Evolutionary conservation across 2,888 invertebrate genomes (phyloP).

Genomic region (Chaitophorus viminalis): DNA sequence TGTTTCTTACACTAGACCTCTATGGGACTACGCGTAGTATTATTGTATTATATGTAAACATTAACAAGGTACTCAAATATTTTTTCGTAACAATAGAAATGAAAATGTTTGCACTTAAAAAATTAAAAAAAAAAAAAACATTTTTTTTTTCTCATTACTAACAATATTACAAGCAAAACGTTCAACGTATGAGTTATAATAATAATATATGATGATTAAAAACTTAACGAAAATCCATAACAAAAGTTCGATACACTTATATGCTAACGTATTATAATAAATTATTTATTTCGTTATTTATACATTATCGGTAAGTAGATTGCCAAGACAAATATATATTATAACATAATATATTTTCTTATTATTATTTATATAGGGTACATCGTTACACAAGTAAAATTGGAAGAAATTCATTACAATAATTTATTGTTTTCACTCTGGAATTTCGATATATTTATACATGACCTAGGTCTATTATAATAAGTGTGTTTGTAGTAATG

Average conservation of each 20-base stretch:
- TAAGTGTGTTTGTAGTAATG: constrained; percentile 29
- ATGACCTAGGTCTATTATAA: constrained; percentile 1
- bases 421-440: constrained; percentile 36
- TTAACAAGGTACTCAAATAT: constrained; percentile 36
- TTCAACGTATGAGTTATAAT: constrained; percentile 44
- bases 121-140: not conserved
- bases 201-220: constrained; percentile 34
- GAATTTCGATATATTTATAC: not conserved
- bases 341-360: too few relatives aligned
- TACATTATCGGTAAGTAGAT: constrained; percentile 22
- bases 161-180: constrained; percentile 47
- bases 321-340: constrained; percentile 14
- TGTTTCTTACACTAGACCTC: constrained; percentile 34
- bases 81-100: constrained; percentile 32
- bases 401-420: constrained; percentile 41
- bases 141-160: constrained; percentile 1
- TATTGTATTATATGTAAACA: constrained; percentile 40
- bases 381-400: constrained; percentile 25
- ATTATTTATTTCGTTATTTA: constrained; percentile 14
- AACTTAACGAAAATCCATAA: constrained; percentile 58
- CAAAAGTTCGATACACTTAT: constrained; percentile 51
- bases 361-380: constrained; percentile 17
- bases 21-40: constrained; percentile 30
- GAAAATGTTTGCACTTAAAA: constrained; percentile 32
- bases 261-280: not conserved